A percentile compares a stretch with the other conserved stretches of the same genome.
phyloP scores from a whole-genome alignment of 2,888 invertebrate genomes.

The Eudasyphora cyanicolor region DNA sequence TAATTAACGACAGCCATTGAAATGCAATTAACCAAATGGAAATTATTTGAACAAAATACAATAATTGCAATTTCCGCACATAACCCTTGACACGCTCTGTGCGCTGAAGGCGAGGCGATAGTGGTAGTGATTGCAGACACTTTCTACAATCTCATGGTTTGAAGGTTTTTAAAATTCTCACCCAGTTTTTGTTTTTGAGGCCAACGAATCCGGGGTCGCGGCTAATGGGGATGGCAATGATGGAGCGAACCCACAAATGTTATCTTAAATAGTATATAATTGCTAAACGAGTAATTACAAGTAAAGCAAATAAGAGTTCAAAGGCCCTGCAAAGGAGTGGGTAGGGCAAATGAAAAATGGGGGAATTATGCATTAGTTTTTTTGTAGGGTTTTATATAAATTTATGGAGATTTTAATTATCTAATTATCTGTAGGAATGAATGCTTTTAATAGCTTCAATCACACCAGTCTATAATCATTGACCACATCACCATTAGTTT shows the following conservation, averaged over 20 bases:
- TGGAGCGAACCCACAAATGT: background rate
- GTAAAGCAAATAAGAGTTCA: background rate
- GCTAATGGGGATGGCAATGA: background rate
- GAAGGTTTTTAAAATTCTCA: background rate
- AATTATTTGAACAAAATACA: background rate
- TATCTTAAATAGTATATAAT: background rate
- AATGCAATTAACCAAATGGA: constrained; percentile 17
- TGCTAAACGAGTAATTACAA: background rate
- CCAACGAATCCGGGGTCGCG: constrained; percentile 42
- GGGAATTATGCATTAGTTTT: too few relatives aligned
- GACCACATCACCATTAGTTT: background rate
- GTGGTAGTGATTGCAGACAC: background rate
- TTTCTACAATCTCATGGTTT: background rate
- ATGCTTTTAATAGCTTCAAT: background rate
- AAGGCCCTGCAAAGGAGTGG: too few relatives aligned
- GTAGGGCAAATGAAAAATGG: too few relatives aligned
- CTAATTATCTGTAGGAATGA: background rate
- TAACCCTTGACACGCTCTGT: background rate
- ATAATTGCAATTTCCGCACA: constrained; percentile 29
- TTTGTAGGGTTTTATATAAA: background rate
- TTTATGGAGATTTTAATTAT: background rate
- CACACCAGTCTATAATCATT: background rate
- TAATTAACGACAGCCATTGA: constrained; percentile 39
- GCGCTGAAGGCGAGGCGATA: background rate
- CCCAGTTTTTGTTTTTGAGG: background rate